Evolutionary conservation across 1,140 invertebrate species (phyloP).

Genomic region (Drosophila leontia): DNA sequence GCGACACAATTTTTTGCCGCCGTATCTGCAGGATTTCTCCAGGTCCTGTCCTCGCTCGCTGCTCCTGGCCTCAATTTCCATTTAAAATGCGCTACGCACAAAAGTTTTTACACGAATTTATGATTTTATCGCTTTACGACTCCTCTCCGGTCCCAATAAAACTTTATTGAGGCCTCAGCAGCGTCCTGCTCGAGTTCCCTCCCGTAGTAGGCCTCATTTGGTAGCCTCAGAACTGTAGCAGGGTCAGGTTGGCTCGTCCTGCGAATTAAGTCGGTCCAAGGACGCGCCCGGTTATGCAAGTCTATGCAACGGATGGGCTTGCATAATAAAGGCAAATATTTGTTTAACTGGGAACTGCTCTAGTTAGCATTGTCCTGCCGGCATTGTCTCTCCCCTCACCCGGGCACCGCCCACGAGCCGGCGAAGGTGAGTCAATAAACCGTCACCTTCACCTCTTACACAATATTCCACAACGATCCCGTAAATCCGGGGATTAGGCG

Average conservation of each 20-base stretch:
- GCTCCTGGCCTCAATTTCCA: conserved; percentile 63
- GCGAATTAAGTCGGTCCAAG: conserved; percentile 57
- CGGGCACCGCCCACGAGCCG: conserved; percentile 67
- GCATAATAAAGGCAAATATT: conserved; percentile 75
- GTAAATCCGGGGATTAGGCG: conserved; percentile 72
- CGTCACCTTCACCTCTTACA: conserved; percentile 64
- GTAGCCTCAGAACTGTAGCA: conserved; percentile 74
- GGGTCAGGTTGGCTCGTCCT: conserved; percentile 45
- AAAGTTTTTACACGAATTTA: conserved; percentile 73
- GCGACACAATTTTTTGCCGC: conserved; percentile 72
- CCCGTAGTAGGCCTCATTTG: conserved; percentile 67
- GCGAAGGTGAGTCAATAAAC: conserved; percentile 47
- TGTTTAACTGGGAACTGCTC: conserved; percentile 74
- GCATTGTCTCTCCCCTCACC: conserved; percentile 45
- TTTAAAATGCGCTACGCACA: conserved; percentile 71
- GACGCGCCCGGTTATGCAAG: conserved; percentile 73
- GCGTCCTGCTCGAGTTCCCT: conserved; percentile 67
- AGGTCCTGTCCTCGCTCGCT: conserved; percentile 44
- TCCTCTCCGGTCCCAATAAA: conserved; percentile 60
- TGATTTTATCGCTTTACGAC: conserved; percentile 80
- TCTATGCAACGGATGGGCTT: conserved; percentile 77
- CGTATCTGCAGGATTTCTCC: conserved; percentile 16
- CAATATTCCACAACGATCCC: conserved; percentile 68
- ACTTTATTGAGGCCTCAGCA: conserved; percentile 67
- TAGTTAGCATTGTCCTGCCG: conserved; percentile 67